phyloP scores from a whole-genome alignment of 1,140 invertebrate genomes.

The Drosophila navojoa region DNA sequence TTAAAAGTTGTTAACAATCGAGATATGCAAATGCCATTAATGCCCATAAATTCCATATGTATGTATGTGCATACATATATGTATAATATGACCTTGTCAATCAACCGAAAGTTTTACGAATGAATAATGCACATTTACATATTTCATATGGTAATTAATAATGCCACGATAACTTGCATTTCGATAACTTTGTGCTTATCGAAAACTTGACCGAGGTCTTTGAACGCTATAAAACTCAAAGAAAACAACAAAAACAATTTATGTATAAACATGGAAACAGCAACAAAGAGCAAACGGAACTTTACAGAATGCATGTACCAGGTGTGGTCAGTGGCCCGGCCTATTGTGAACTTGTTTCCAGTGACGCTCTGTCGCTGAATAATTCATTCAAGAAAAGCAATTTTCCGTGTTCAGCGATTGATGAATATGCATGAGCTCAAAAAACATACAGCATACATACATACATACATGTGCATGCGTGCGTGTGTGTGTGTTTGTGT shows the following conservation, averaged over 20 bases:
- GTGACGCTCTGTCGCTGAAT: constrained; percentile 56
- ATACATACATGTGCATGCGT: neutral
- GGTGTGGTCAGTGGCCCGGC: constrained; percentile 71
- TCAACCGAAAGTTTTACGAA: constrained; percentile 47
- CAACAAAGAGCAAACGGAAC: constrained; percentile 27
- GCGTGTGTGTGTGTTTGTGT: neutral
- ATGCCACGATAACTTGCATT: neutral
- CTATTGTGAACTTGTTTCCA: constrained; percentile 44
- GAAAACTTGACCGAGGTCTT: constrained; percentile 52
- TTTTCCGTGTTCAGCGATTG: constrained; percentile 57
- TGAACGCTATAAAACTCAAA: constrained; percentile 48
- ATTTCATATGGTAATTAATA: constrained; percentile 9
- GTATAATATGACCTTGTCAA: constrained; percentile 9
- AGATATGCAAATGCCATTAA: constrained; percentile 37
- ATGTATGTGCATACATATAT: neutral
- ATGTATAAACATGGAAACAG: constrained; percentile 13
- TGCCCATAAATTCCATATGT: neutral
- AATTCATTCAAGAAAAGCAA: constrained; percentile 79
- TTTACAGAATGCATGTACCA: constrained; percentile 39
- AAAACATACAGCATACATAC: constrained; percentile 6
- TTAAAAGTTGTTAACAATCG: constrained; percentile 49
- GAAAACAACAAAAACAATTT: constrained; percentile 37
- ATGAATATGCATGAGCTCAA: constrained; percentile 71
- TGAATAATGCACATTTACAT: constrained; percentile 16
- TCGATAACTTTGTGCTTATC: constrained; percentile 19